A percentile compares a stretch with the other conserved stretches of the same genome.
Evolutionary conservation across 2,797 vertebrate genomes (phyloP).

Genomic region (Aldrovandia affinis): DNA sequence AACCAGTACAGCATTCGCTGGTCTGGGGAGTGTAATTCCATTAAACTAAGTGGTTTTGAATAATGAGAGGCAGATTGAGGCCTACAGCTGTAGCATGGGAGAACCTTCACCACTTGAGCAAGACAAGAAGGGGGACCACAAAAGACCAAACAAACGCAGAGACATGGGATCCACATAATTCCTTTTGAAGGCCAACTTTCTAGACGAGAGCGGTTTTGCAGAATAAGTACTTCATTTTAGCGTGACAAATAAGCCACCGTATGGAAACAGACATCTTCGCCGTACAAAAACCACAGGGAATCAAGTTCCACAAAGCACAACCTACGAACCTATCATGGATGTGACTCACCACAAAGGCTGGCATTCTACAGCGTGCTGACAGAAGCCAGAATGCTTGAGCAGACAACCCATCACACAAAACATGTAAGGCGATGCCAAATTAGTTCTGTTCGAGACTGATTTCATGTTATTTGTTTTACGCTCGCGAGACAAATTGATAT

Average conservation of each 20-base stretch:
- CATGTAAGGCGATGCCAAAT: background rate
- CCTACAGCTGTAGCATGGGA: background rate
- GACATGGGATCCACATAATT: background rate
- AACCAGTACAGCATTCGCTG: background rate
- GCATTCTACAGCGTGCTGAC: background rate
- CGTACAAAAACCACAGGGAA: background rate
- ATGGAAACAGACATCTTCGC: constrained; percentile 14
- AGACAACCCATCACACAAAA: constrained; percentile 8
- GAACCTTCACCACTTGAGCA: background rate
- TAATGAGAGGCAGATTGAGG: background rate
- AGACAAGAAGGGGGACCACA: background rate
- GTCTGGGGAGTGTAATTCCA: background rate
- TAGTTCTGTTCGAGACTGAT: background rate
- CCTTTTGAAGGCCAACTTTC: background rate
- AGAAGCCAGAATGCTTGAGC: background rate
- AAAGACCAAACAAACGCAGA: background rate
- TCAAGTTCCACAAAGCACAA: background rate
- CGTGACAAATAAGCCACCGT: constrained; percentile 6
- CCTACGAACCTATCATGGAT: constrained; percentile 7
- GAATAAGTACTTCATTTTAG: constrained; percentile 13
- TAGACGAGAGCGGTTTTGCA: background rate
- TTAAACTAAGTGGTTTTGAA: background rate
- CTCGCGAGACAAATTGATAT: constrained; percentile 7
- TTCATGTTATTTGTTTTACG: constrained; percentile 14
- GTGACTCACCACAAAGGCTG: constrained; percentile 2